Evolutionary conservation across 2,113 vertebrate genomes (phyloP), one percentile per base, ranked within the genome.

Genomic region (Sciurus niger): DNA sequence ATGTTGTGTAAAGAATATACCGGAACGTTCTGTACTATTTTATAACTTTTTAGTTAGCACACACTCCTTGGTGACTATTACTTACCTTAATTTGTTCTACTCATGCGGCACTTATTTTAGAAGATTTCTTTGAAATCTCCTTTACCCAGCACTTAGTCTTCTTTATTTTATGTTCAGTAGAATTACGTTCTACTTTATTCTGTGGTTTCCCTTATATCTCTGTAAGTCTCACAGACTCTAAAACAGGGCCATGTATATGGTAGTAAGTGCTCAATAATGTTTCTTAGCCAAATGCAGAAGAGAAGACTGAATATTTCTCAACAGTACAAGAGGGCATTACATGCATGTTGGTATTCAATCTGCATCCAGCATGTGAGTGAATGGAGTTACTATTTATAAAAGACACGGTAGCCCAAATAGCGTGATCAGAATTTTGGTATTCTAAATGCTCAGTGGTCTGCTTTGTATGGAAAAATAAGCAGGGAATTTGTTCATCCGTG

Each of bases 241-340:
- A 32, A 37, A 60, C 24, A 65, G 63, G 8, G 17, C 22, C 22
- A 43, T 58, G 16, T 7, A 58, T 13, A 63, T 32, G 67, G 46
- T 4, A 67, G 34, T 20, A 53, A 1, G 14, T 55, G 8, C 25
- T 58, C 32, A 79, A 55, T 14, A 2, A 46, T 32, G 2, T 37
- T 95, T 86, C n/a, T 60, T 65, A 95, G 43, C 13, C 51, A 68
- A 60, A 51, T 13, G 43, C 92, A 58, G 67, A 65, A 93, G 10
- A 24, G 22, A 58, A 76, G 63, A 63, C 11, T 58, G 25, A 30
- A 8, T 22, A 14, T 53, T 55, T 84, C 63, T 65, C 34, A 78
- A 17, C 11, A 85, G 40, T 30, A 43, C 4, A 70, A 63, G 14
- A 78, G 1, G 11, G 13, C 37, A 51, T 48, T 48, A 72, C 6